Base-by-base conservation (phyloP, 2,113 vertebrate species). In the Sylvia atricapilla region DNA sequence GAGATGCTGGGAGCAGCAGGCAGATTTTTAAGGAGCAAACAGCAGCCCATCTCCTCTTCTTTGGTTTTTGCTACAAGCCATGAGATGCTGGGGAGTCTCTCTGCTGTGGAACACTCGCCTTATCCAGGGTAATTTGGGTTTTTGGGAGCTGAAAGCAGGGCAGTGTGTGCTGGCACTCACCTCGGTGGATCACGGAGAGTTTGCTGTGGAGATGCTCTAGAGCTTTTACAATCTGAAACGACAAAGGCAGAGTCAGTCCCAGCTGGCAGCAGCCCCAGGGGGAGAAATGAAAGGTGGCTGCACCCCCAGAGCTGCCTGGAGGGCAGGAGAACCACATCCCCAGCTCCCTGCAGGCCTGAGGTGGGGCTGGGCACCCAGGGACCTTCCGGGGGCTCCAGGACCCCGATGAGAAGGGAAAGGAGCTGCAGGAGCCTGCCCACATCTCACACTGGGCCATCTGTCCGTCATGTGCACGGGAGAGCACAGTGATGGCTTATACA, bases 121-220 rank as follows among this genome's bases (percentile, higher is more conserved):
- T 24, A 18, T 69, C 70, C 44, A 0, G 0, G 77, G 53, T 30
- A 7, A 68, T 82, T 58, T 43, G 70, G 59, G 50, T 4, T 72
- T 82, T 58, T 47, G 74, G 55, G 55, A 85, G 66, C n/a, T n/a
- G n/a, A n/a, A n/a, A n/a, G n/a, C n/a, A n/a, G 59, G 44, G 84
- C 10, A 89, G 4, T 7, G 47, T 7, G 31, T 37, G 52, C 23
- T 15, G 24, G 53, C 58, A 73, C 98, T 98, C 95, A 99, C 99
- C 99, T 99, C 99, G 96, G 97, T 99, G 99, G 88, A 99, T 99
- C 86, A 99, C 99, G 58, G 99, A 99, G 94, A 99, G 99, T 73
- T 99, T 99, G 96, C 99, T 99, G 98, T 99, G 99, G 92, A 99
- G 98, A 97, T 99, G 99, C 95, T 99, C 99, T 97, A 99, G 97